Base-by-base conservation (phyloP, 2,113 vertebrate species). In the Peromyscus polionotus region DNA sequence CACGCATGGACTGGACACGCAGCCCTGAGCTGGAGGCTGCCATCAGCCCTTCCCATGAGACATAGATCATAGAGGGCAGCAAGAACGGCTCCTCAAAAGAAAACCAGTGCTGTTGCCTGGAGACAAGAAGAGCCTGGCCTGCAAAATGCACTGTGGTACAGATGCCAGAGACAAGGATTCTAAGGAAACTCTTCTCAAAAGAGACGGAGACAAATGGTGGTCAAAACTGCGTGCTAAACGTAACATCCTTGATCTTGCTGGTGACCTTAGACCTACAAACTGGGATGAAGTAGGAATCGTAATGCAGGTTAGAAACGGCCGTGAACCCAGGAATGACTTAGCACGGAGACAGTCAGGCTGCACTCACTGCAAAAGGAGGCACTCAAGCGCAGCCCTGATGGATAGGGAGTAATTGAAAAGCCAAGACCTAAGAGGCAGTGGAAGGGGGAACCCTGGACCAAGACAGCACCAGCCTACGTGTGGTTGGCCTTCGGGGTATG, bases 41-140 rank as follows among this genome's bases (percentile, higher is more conserved):
- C 57, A 75, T 92, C 26, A 75, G 10, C 24, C n/a, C 26, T 89
- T 48, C 39, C 13, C 3, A 59, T 1, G 77, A 5, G 42, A 61
- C 11, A 2, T 14, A 9, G n/a, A 68, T 22, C 33, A 22, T 67
- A 85, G 94, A 20, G 72, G 81, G 11, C 42, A 31, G 14, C 24
- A 73, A 42, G 72, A 11, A 48, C 39, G 14, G 13, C 83, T 76
- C 65, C 76, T 95, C 20, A 84, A 77, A 96, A 93, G 42, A 92
- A 93, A 92, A 85, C 70, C 57, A 93, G 3, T 68, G n/a, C 68
- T 57, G 13, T 95, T 94, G 81, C 75, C 70, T 48, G 57, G 92
- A 95, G 93, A 24, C 5, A 88, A 73, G 85, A 68, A 86, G 77
- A 97, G 13, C 36, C 22, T 92, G 48, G 36, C 5, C 48, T 67